Conservation (phyloP, 92 coral and sea anemone species). For the Siderastrea siderea region DNA sequence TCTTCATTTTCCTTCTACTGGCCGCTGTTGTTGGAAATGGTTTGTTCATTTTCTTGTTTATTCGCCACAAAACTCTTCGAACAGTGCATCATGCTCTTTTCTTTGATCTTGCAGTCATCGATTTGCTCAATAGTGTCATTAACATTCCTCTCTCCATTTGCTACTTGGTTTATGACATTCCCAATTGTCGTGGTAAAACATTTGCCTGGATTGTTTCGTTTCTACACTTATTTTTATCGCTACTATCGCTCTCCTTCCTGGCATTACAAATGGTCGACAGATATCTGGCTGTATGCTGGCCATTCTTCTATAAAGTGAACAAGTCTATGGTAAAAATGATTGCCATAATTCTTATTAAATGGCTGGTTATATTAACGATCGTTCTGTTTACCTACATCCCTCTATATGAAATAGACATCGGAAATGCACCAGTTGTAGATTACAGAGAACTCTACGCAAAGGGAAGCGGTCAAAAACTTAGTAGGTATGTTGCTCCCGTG, state of each 20-base stretch:
- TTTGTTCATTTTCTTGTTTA: constrained; percentile 6
- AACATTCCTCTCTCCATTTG: background rate
- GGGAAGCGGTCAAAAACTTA: background rate
- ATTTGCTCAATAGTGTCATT: background rate
- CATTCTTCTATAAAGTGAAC: background rate
- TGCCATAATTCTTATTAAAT: no score
- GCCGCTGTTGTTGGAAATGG: constrained; percentile 1
- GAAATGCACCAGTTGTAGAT: background rate
- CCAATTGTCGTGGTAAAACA: background rate
- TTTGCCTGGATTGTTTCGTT: background rate
- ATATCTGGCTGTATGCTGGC: no score
- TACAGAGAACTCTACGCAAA: background rate
- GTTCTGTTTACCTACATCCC: no score
- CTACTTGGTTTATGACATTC: background rate
- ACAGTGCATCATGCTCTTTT: background rate
- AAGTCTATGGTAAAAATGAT: constrained; percentile 2
- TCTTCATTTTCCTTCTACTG: background rate
- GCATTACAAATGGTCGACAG: background rate
- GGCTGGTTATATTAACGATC: no score
- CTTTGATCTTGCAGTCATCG: background rate
- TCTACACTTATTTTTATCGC: background rate
- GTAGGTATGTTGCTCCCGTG: background rate
- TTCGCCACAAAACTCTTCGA: constrained; percentile 10
- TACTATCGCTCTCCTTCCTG: background rate
- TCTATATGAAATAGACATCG: no score